Base-by-base conservation (phyloP, 2,797 vertebrate species). In the Aplochiton taeniatus region DNA sequence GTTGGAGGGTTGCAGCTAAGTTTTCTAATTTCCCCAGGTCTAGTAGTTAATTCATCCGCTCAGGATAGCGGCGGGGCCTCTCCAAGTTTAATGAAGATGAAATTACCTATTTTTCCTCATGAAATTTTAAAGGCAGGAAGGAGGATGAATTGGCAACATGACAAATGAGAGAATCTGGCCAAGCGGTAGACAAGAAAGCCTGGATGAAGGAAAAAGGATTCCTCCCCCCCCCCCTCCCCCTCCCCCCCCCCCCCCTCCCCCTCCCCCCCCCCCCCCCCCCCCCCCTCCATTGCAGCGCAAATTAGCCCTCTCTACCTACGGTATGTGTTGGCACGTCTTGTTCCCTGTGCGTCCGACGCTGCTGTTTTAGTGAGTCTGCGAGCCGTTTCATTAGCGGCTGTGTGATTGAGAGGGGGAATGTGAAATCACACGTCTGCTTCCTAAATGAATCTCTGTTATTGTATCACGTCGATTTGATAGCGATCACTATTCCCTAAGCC, bases 61-160 rank as follows among this genome's bases (percentile, higher is more conserved):
- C 85, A 72, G 80, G 81, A 76, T 70, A 75, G 51, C 74, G 70
- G 65, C 66, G 50, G 72, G 72, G 54, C 74, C 75, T 72, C 79
- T 87, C 78, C 87, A 90, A 84, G 79, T 92, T 90, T 90, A 90
- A 91, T 89, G 84, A 92, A 89, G 84, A 90, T 89, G 88, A 89
- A 91, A 90, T 87, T 83, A 92, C 85, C 80, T 87, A 86, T 88
- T 90, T 90, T 90, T 76, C 71, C 68, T 88, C 87, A 89, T 92
- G 76, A 90, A 88, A 87, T 69, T 87, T 90, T 87, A 75, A 90
- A 68, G 74, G 50, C 59, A 69, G 73, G 76, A 80, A 79, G 78
- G 58, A 5, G 60, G 72, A 78, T 82, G 69, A 77, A 85, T 86
- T 69, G 75, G 67, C 61, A 65, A 81, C 73, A 70, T 80, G 79